A percentile compares a stretch with the other conserved stretches of the same genome.
phyloP scores from a whole-genome alignment of 2,113 vertebrate species.

The Numida meleagris region DNA sequence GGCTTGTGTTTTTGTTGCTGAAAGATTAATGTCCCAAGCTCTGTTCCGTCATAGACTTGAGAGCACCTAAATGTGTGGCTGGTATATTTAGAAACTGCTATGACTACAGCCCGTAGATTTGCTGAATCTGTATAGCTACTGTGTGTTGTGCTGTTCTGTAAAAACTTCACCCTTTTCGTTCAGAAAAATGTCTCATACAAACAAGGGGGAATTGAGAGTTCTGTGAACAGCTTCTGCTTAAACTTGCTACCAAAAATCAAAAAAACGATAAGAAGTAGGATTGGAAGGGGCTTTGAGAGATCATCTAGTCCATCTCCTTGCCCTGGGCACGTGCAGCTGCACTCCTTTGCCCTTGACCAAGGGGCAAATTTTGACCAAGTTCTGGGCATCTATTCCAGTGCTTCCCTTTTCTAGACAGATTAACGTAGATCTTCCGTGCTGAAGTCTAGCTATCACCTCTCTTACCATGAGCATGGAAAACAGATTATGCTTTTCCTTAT shows the following conservation, averaged over 20 bases:
- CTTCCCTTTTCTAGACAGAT: constrained; percentile 42
- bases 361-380: not conserved
- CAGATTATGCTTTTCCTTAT: constrained; percentile 15
- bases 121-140: not conserved
- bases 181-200: not conserved
- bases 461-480: constrained; percentile 13
- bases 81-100: not conserved
- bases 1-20: not conserved
- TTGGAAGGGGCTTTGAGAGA: constrained; percentile 19
- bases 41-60: not conserved
- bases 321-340: not conserved
- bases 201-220: not conserved
- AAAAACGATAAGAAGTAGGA: constrained; percentile 11
- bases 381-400: not conserved
- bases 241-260: not conserved
- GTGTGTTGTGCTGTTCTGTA: not conserved
- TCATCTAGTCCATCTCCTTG: constrained; percentile 19
- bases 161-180: not conserved
- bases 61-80: not conserved
- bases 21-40: not conserved
- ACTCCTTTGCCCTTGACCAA: constrained; percentile 11
- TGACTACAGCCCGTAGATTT: not conserved
- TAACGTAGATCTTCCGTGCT: constrained; percentile 9
- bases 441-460: constrained; percentile 10
- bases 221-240: not conserved